phyloP scores from a whole-genome alignment of 2,888 invertebrate species.

The Macrosiphum euphorbiae region DNA sequence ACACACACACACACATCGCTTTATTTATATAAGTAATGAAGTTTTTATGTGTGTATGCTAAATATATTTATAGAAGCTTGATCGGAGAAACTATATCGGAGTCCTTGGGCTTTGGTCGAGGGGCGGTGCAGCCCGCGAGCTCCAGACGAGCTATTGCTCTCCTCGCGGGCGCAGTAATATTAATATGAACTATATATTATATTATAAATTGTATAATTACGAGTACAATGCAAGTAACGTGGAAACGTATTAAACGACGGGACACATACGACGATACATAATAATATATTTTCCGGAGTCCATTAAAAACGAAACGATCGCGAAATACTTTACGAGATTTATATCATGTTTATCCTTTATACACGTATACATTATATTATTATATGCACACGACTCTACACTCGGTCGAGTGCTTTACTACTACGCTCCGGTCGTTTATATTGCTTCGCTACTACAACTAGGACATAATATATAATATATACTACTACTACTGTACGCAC shows the following conservation, averaged over 20 bases:
- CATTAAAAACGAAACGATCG: slow-evolving; percentile 36
- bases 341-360: slow-evolving; percentile 7
- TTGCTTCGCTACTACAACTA: not conserved
- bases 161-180: not conserved
- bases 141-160: not conserved
- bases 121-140: not conserved
- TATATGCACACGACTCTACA: not conserved
- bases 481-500: not conserved
- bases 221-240: not conserved
- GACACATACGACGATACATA: not conserved
- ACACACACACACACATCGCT: not conserved
- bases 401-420: slow-evolving; percentile 25
- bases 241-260: slow-evolving; percentile 19
- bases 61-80: not conserved
- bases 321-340: slow-evolving; percentile 46
- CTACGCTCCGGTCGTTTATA: slow-evolving; percentile 3
- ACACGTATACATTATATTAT: not conserved
- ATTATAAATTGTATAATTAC: not conserved
- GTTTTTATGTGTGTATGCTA: not conserved
- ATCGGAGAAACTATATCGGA: not conserved
- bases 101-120: not conserved
- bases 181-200: not conserved
- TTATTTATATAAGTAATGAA: not conserved
- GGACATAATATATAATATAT: not conserved
- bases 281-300: slow-evolving; percentile 2